Evolutionary conservation across 2,113 vertebrate genomes (phyloP).

Genomic region (Poicephalus gulielmi): DNA sequence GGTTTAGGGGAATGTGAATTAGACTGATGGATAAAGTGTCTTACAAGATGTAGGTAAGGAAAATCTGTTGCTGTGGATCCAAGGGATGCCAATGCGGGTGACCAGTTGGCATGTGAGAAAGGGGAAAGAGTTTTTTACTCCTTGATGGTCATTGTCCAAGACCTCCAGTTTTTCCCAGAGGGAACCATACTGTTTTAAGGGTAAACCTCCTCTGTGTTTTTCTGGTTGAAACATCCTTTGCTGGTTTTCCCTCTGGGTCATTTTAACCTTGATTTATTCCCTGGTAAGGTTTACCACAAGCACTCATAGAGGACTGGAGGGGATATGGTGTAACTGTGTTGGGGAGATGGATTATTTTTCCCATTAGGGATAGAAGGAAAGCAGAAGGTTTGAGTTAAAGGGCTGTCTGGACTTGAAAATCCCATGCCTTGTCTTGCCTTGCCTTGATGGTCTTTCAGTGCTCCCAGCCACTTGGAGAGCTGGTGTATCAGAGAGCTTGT

Average conservation of each 20-base stretch:
- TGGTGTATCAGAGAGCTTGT: neutral
- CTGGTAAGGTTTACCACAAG: neutral
- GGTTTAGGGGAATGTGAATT: neutral
- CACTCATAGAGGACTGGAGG: neutral
- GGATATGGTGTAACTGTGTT: fast-evolving
- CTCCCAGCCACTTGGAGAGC: neutral
- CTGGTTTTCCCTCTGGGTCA: fast-evolving
- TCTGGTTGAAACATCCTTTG: neutral
- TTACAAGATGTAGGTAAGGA: neutral
- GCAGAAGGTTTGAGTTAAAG: neutral
- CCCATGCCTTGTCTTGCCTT: neutral
- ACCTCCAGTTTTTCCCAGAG: neutral
- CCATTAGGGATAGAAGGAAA: neutral
- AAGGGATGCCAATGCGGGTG: fast-evolving
- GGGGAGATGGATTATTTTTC: neutral
- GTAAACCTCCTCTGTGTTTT: neutral
- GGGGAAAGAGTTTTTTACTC: neutral
- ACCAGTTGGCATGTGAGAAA: neutral
- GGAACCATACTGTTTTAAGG: neutral
- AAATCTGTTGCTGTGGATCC: neutral
- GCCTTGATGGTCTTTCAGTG: neutral
- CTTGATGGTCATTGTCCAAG: neutral
- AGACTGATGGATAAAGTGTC: neutral
- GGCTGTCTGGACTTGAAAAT: neutral
- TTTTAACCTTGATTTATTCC: neutral